Evolutionary conservation across 30 jellyfish, hydroid and myxozoan species (phyloP).

Genomic region (Morbakka virulenta): DNA sequence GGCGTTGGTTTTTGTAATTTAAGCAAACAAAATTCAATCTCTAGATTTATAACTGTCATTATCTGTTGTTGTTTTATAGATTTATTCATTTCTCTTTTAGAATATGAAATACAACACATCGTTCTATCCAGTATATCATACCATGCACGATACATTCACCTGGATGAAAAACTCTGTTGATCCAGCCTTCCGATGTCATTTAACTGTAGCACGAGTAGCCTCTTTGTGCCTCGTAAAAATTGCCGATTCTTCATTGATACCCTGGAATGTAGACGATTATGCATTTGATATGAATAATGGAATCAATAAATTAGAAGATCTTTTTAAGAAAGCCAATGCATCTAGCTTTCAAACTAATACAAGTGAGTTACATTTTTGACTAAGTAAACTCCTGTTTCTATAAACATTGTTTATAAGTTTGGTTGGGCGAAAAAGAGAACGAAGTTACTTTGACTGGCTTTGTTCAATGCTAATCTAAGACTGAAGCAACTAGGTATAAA

Average conservation of each 20-base stretch:
- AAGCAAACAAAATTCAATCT: too few relatives aligned
- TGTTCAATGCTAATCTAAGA: too few relatives aligned
- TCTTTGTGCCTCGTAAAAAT: not conserved
- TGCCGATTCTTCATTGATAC: not conserved
- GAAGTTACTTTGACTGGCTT: too few relatives aligned
- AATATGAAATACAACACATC: not conserved
- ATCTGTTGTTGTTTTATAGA: too few relatives aligned
- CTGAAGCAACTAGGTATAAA: too few relatives aligned
- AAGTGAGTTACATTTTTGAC: too few relatives aligned
- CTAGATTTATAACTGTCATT: too few relatives aligned
- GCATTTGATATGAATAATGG: not conserved
- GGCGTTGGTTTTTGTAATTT: too few relatives aligned
- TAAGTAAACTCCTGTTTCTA: too few relatives aligned
- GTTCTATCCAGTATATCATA: not conserved
- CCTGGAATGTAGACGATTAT: not conserved
- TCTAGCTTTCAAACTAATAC: not conserved
- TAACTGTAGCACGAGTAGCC: slow-evolving; percentile 1
- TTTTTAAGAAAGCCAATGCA: not conserved
- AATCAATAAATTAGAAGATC: too few relatives aligned
- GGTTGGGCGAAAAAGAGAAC: too few relatives aligned
- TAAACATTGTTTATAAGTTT: too few relatives aligned
- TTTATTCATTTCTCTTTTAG: not conserved
- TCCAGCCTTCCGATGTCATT: not conserved
- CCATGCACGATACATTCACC: not conserved
- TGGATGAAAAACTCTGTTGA: slow-evolving; percentile 2